Evolutionary conservation across 1,140 invertebrate genomes (phyloP), one percentile per base, ranked within the genome.

Genomic region (Artemia franciscana): DNA sequence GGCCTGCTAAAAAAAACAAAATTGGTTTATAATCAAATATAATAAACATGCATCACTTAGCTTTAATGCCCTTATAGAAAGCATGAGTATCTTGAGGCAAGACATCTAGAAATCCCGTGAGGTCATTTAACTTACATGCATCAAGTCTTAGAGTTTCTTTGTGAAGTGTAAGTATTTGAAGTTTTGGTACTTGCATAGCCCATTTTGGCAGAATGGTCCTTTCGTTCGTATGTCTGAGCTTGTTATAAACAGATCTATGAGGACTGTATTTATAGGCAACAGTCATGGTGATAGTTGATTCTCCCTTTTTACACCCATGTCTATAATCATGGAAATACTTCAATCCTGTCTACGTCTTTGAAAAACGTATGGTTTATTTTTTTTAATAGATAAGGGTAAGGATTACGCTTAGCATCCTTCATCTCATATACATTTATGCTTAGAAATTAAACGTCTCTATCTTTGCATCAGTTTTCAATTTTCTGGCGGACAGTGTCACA

Each of bases 401-500:
- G 30, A 39, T 39, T 39, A 7, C n/a, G 30, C n/a, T n/a, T 39
- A 7, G n/a, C n/a, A n/a, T n/a, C n/a, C n/a, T n/a, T n/a, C n/a
- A n/a, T n/a, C n/a, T n/a, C n/a, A n/a, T n/a, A n/a, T n/a, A n/a
- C n/a, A n/a, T n/a, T n/a, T n/a, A n/a, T n/a, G n/a, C n/a, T n/a
- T n/a, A n/a, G n/a, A n/a, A n/a, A n/a, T n/a, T n/a, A n/a, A n/a
- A n/a, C n/a, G 30, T 39, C 30, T 39, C 30, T 39, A 39, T 39
- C 30, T 39, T 39, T 39, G 30, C 30, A 39, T 7, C 30, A n/a
- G 30, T 7, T 39, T 60, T 71, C 69, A 28, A 70, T 68, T 21
- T 62, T 58, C 56, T 62, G n/a, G 63, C 73, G 71, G 9, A 72
- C 66, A 4, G 64, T 64, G 62, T 73, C 70, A 28, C 51, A 63